phyloP scores from a whole-genome alignment of 2,888 invertebrate species.

The Lepidochrysops patricia region DNA sequence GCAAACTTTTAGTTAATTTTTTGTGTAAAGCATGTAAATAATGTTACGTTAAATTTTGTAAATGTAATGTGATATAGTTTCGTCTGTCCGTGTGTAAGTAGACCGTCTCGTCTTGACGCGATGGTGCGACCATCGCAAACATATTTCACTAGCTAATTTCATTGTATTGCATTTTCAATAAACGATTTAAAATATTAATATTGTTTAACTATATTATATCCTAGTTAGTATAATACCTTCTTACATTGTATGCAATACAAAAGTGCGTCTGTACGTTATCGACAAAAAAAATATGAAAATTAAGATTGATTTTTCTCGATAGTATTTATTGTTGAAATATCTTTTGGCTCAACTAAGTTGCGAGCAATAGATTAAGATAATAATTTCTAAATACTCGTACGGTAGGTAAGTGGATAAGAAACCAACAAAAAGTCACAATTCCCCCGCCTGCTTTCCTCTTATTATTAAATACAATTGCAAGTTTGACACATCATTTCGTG shows the following conservation, averaged over 20 bases:
- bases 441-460: neutral
- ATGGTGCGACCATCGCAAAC: slow-evolving; percentile 21
- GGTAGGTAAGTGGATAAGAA: too few relatives aligned
- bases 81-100: slow-evolving; percentile 31
- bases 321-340: too few relatives aligned
- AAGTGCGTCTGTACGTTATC: too few relatives aligned
- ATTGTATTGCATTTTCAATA: slow-evolving; percentile 42
- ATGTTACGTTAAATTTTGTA: slow-evolving; percentile 49
- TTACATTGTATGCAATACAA: too few relatives aligned
- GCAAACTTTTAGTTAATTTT: neutral
- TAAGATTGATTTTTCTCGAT: too few relatives aligned
- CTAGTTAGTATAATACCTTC: too few relatives aligned
- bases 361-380: too few relatives aligned
- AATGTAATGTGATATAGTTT: slow-evolving; percentile 61
- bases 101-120: slow-evolving; percentile 21
- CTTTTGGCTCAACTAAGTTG: too few relatives aligned
- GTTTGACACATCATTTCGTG: neutral
- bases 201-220: slow-evolving; percentile 21
- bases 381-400: too few relatives aligned
- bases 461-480: neutral
- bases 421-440: neutral
- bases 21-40: slow-evolving; percentile 51
- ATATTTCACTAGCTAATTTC: slow-evolving; percentile 40
- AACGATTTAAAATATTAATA: slow-evolving; percentile 24
- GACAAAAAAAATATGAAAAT: too few relatives aligned